A percentile compares a stretch with the other conserved stretches of the same genome.
phyloP scores from a whole-genome alignment of 2,113 vertebrate species.

The Gavia stellata region DNA sequence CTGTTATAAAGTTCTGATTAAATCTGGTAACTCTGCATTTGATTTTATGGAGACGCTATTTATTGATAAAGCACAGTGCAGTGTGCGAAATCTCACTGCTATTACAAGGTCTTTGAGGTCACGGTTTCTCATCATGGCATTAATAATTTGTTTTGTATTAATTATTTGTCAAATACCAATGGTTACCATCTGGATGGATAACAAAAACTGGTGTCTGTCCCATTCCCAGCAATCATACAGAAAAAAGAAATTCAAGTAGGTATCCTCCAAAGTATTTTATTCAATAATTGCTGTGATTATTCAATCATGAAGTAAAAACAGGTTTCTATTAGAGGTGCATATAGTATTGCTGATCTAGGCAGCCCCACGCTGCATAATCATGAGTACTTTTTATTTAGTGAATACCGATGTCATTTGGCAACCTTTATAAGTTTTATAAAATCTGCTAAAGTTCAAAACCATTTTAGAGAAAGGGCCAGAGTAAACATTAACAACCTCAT shows the following conservation, averaged over 20 bases:
- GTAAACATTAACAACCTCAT: constrained; percentile 76
- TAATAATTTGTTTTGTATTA: constrained; percentile 36
- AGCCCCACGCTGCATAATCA: not conserved
- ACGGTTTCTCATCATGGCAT: not conserved
- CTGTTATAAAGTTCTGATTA: not conserved
- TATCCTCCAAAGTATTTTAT: not conserved
- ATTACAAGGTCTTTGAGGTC: not conserved
- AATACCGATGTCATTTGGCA: constrained; percentile 38
- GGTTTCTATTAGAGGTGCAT: not conserved
- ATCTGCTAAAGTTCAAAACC: constrained; percentile 61
- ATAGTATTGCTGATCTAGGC: not conserved
- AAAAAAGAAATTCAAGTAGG: not conserved
- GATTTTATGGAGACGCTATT: not conserved
- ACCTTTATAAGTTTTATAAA: constrained; percentile 44
- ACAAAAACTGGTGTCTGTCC: not conserved
- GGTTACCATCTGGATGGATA: not conserved
- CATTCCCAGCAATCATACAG: not conserved
- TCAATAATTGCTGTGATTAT: not conserved
- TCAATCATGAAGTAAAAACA: not conserved
- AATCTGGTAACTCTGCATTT: not conserved
- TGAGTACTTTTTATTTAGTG: constrained; percentile 37
- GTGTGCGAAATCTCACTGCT: not conserved
- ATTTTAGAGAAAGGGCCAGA: constrained; percentile 46
- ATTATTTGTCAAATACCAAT: constrained; percentile 35
- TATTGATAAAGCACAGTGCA: not conserved